Evolutionary conservation across 2,797 vertebrate species (phyloP).

Genomic region (Coracias cyanogaster): DNA sequence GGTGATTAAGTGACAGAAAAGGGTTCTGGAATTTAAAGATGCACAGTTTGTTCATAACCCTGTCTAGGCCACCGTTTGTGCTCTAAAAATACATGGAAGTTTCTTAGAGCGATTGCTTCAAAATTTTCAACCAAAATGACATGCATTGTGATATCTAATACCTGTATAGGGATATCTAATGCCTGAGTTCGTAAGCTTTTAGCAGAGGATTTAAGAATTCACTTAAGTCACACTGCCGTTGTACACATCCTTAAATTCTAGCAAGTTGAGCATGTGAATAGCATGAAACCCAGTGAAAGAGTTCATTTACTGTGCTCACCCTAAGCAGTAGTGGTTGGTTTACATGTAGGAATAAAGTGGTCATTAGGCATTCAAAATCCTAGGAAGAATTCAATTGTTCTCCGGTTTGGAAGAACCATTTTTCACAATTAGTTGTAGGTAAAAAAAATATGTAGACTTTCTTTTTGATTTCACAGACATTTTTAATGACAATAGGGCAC

Average conservation of each 20-base stretch:
- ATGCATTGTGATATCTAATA: background rate
- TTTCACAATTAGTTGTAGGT: background rate
- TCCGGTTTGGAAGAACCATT: background rate
- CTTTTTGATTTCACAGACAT: background rate
- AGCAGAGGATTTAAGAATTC: background rate
- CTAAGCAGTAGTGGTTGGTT: background rate
- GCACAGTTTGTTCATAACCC: background rate
- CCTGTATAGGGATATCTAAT: background rate
- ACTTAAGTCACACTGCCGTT: background rate
- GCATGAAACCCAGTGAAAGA: background rate
- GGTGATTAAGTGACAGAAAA: background rate
- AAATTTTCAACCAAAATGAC: background rate
- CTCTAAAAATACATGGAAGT: background rate
- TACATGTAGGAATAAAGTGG: background rate
- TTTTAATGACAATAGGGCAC: background rate
- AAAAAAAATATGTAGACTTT: background rate
- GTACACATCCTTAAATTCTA: background rate
- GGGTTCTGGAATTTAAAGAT: background rate
- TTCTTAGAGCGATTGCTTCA: background rate
- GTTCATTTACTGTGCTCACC: background rate
- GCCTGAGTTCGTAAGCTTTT: background rate
- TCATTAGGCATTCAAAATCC: background rate
- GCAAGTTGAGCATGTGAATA: background rate
- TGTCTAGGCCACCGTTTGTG: background rate
- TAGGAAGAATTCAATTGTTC: background rate